These are phyloP conservation scores for Brotogeris chrysoptera DNA, from an alignment of 2,797 vertebrate genomes.

Conservation along the genomic window DNA sequence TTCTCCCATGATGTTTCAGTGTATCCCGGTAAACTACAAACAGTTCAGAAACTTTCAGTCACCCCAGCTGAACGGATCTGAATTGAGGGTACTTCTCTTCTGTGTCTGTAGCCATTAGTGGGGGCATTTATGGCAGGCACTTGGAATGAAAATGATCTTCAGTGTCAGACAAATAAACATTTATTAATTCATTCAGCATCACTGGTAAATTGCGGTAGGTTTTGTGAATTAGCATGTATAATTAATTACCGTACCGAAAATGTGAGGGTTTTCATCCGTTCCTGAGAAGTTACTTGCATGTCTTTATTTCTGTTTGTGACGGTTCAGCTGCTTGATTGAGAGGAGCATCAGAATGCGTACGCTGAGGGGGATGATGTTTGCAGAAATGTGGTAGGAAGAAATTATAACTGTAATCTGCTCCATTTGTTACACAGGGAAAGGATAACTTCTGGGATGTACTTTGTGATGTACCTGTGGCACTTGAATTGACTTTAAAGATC, in stretches of 20 bases:
- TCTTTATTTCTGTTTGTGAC: conserved; percentile 16
- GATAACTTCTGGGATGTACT: neutral
- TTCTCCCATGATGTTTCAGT: neutral
- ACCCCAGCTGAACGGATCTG: neutral
- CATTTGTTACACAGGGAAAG: neutral
- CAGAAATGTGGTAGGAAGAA: neutral
- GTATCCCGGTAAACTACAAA: neutral
- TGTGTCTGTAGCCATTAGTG: neutral
- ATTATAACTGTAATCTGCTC: neutral
- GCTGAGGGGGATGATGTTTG: conserved; percentile 7
- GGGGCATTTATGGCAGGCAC: neutral
- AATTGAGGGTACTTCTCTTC: neutral
- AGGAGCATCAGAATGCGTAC: neutral
- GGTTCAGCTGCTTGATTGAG: neutral
- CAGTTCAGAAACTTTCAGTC: conserved; percentile 59
- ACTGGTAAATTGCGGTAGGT: conserved; percentile 45
- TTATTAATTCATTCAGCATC: conserved; percentile 58
- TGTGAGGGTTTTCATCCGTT: neutral
- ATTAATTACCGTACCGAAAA: conserved; percentile 15
- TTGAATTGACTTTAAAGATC: neutral
- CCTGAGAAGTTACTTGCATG: neutral
- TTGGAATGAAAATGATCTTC: conserved; percentile 36
- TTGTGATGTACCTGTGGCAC: neutral
- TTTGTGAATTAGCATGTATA: conserved; percentile 53
- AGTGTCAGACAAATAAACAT: conserved; percentile 15